Conservation (phyloP, 2,888 invertebrate genomes). For the Apeira syringaria region DNA sequence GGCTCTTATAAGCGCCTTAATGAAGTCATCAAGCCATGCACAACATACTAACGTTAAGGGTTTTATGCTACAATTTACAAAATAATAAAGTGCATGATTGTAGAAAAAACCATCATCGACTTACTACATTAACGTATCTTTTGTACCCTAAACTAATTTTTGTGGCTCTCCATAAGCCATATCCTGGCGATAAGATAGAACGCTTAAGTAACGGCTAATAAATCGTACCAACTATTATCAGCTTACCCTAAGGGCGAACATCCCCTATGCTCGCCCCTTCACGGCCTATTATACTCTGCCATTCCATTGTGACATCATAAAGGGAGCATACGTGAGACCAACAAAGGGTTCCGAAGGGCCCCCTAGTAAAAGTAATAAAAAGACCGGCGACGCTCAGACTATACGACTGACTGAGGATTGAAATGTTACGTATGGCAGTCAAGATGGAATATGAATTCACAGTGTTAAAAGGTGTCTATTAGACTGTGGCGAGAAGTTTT, state of each 20-base stretch:
- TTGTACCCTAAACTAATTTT: constrained; percentile 16
- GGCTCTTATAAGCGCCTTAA: too few relatives aligned
- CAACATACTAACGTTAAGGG: too few relatives aligned
- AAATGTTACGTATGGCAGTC: constrained; percentile 57
- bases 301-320: constrained; percentile 45
- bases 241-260: constrained; percentile 46
- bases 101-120: neutral
- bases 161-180: constrained; percentile 10
- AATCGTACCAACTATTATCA: constrained; percentile 40
- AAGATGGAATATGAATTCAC: too few relatives aligned
- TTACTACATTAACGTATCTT: constrained; percentile 11
- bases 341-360: constrained; percentile 64
- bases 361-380: constrained; percentile 56
- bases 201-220: constrained; percentile 35
- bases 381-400: constrained; percentile 38
- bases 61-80: too few relatives aligned
- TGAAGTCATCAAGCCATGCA: too few relatives aligned
- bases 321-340: constrained; percentile 63
- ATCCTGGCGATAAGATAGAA: constrained; percentile 40
- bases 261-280: constrained; percentile 42
- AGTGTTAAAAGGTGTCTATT: too few relatives aligned
- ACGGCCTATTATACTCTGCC: constrained; percentile 29
- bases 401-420: constrained; percentile 54
- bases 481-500: too few relatives aligned
- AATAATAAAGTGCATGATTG: too few relatives aligned